A percentile compares a stretch with the other conserved stretches of the same genome.
These are phyloP conservation scores for Pachypanchax playfairii DNA, from an alignment of 2,113 vertebrate genomes.

Conservation along the genomic window DNA sequence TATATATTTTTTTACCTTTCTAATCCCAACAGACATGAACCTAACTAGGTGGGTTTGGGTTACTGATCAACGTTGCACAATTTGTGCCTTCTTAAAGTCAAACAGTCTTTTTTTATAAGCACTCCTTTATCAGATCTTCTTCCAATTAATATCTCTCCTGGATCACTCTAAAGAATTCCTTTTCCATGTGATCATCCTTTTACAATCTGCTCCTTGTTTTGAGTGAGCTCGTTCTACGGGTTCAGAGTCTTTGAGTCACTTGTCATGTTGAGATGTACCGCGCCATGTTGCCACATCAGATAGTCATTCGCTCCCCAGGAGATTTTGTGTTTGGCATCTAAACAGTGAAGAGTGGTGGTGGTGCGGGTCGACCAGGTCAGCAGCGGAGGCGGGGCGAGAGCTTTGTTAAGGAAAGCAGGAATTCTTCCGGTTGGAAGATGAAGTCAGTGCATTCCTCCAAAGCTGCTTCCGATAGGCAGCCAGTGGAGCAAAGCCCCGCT, in stretches of 20 bases:
- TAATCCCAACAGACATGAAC: conserved; percentile 5
- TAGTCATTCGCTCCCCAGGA: conserved; percentile 35
- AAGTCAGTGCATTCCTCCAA: conserved; percentile 77
- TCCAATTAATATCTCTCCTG: conserved; percentile 20
- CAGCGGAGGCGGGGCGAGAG: conserved; percentile 9
- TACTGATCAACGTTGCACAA: conserved; percentile 42
- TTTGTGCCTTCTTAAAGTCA: conserved; percentile 17
- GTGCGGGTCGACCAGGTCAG: conserved; percentile 48
- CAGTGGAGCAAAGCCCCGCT: conserved; percentile 66
- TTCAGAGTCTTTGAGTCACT: conserved; percentile 3
- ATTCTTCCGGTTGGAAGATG: conserved; percentile 69
- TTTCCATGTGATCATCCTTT: conserved; percentile 28
- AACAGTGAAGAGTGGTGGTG: conserved; percentile 49
- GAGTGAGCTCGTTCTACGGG: conserved; percentile 14
- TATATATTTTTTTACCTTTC: conserved; percentile 5
- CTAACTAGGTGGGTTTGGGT: too few species aligned
- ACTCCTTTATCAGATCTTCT: conserved; percentile 30
- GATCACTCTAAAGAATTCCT: conserved; percentile 20
- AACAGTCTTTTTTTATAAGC: conserved; percentile 17
- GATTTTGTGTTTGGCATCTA: conserved; percentile 59
- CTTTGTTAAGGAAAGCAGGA: conserved; percentile 63
- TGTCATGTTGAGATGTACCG: conserved; percentile 27
- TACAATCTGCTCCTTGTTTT: conserved; percentile 1
- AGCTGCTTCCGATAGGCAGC: conserved; percentile 62
- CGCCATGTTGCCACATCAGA: conserved; percentile 67